Evolutionary conservation across 2,797 vertebrate genomes (phyloP).

Genomic region (Neosilurus hyrtlii): DNA sequence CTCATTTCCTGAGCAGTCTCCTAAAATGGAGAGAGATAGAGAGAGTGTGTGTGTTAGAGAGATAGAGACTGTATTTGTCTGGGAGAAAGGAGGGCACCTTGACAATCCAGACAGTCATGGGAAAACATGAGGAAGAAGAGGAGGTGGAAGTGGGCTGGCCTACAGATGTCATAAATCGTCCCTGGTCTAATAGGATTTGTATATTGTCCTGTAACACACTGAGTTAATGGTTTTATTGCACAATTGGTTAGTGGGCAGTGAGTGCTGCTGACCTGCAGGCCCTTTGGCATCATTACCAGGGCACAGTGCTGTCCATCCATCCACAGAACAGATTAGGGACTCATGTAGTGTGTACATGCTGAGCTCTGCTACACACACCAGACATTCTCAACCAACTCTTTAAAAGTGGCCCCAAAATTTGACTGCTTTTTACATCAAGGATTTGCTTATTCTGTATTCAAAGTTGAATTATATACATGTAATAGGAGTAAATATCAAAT

Average conservation of each 20-base stretch:
- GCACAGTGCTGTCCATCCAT: slow-evolving; percentile 46
- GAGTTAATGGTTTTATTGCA: slow-evolving; percentile 25
- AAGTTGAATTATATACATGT: background rate
- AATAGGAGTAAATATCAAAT: background rate
- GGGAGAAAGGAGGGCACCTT: slow-evolving; percentile 49
- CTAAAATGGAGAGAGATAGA: slow-evolving; percentile 34
- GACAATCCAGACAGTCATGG: slow-evolving; percentile 27
- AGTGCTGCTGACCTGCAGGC: slow-evolving; percentile 35
- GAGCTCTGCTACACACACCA: slow-evolving; percentile 32
- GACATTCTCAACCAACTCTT: slow-evolving; percentile 23
- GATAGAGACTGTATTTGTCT: slow-evolving; percentile 34
- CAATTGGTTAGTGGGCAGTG: slow-evolving; percentile 33
- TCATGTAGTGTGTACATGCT: slow-evolving; percentile 20
- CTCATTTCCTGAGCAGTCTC: slow-evolving; percentile 39
- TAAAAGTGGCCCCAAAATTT: slow-evolving; percentile 30
- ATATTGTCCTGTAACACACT: slow-evolving; percentile 30
- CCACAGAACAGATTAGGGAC: slow-evolving; percentile 43
- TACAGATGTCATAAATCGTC: slow-evolving; percentile 34
- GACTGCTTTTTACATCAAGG: slow-evolving; percentile 20
- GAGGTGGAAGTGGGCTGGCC: slow-evolving; percentile 18
- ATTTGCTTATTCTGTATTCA: slow-evolving; percentile 23
- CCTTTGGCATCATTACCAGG: slow-evolving; percentile 49
- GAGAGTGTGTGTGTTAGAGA: slow-evolving; percentile 23
- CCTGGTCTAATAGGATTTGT: slow-evolving; percentile 34
- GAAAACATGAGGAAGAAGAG: slow-evolving; percentile 32